A percentile compares a stretch with the other conserved stretches of the same genome.
phyloP scores from a whole-genome alignment of 2,888 invertebrate species.

The Tridacna crocea region DNA sequence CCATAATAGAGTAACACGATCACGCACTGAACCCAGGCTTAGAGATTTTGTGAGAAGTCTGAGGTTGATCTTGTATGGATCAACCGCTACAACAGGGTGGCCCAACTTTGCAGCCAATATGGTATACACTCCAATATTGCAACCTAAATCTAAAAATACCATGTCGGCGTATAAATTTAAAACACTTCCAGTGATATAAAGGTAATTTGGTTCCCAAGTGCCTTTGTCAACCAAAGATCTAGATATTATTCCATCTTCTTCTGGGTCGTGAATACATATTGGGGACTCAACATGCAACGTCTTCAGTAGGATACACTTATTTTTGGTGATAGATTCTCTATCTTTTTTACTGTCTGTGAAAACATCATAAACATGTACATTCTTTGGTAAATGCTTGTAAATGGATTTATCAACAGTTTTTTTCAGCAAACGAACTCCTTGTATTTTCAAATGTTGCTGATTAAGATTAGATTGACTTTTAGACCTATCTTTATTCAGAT shows the following conservation, averaged over 20 bases:
- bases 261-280: constrained; percentile 66
- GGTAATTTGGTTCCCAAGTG: constrained; percentile 69
- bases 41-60: constrained; percentile 64
- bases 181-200: constrained; percentile 61
- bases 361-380: constrained; percentile 42
- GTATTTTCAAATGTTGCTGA: not conserved
- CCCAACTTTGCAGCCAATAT: constrained; percentile 65
- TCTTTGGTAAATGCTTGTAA: constrained; percentile 19
- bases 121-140: constrained; percentile 70
- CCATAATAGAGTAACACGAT: constrained; percentile 65
- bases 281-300: constrained; percentile 59
- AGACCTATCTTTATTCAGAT: constrained; percentile 20
- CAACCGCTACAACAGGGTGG: constrained; percentile 63
- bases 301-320: constrained; percentile 52
- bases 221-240: constrained; percentile 54
- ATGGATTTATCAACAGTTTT: not conserved
- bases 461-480: not conserved
- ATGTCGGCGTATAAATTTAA: constrained; percentile 55
- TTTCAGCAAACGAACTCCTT: not conserved
- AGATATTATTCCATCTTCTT: constrained; percentile 65
- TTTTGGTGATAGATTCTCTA: constrained; percentile 33
- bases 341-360: constrained; percentile 35
- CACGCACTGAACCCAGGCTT: constrained; percentile 47
- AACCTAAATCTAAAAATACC: constrained; percentile 68
- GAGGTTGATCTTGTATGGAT: constrained; percentile 61